Conservation (phyloP, 1,140 invertebrate species). For the Anastatus disparis region DNA sequence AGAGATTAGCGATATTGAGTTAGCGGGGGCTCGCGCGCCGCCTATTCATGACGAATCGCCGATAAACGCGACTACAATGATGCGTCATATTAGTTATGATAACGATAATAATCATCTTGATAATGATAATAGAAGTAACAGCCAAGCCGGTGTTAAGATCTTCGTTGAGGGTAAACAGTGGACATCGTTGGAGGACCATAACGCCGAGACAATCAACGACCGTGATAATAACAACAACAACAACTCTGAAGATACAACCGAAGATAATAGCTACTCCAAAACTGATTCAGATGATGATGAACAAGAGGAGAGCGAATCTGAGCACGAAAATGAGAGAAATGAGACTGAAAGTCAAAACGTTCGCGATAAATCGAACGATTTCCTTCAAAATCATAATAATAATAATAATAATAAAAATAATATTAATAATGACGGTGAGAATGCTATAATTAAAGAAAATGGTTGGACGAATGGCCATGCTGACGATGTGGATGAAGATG, state of each 20-base stretch:
- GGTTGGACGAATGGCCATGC: slow-evolving; percentile 8
- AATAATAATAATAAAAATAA: too few species aligned
- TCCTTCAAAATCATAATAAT: too few species aligned
- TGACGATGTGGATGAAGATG: slow-evolving; percentile 16
- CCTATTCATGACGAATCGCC: background rate
- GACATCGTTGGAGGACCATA: slow-evolving; percentile 9
- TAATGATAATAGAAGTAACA: slow-evolving; percentile 20
- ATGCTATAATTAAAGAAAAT: slow-evolving; percentile 21
- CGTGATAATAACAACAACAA: slow-evolving; percentile 13
- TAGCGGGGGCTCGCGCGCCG: slow-evolving; percentile 28
- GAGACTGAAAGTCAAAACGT: slow-evolving; percentile 29
- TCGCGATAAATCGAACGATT: too few species aligned
- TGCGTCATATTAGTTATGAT: too few species aligned
- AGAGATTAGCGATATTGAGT: slow-evolving; percentile 40
- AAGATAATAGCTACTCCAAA: background rate
- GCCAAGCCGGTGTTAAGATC: slow-evolving; percentile 7
- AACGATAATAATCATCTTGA: slow-evolving; percentile 33
- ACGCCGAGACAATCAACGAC: background rate
- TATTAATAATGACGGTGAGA: background rate
- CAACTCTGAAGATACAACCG: slow-evolving; percentile 10
- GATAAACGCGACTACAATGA: slow-evolving; percentile 31
- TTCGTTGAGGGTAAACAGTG: slow-evolving; percentile 24
- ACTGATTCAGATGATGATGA: slow-evolving; percentile 24
- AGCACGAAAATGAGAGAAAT: slow-evolving; percentile 28
- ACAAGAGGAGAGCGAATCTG: background rate